Evolutionary conservation across 1,140 invertebrate species (phyloP).

Genomic region (Lutraria rhynchaena): DNA sequence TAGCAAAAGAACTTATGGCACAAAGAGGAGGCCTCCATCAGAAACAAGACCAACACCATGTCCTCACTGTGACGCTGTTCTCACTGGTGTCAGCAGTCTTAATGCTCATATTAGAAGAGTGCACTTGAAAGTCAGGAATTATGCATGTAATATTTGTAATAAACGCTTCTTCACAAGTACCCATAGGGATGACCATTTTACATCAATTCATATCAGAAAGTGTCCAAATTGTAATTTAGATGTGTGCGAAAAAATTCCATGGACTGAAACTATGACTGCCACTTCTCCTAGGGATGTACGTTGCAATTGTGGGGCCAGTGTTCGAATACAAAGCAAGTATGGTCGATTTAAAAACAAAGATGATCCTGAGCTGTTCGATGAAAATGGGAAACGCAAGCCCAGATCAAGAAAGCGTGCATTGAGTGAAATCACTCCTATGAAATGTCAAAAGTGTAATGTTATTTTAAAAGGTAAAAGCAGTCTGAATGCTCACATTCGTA

Average conservation of each 20-base stretch:
- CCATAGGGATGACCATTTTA: constrained; percentile 16
- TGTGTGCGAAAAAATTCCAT: constrained; percentile 11
- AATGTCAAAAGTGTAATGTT: constrained; percentile 27
- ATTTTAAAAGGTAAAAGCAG: constrained; percentile 4
- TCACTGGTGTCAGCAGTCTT: constrained; percentile 29
- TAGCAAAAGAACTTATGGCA: not conserved
- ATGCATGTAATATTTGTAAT: constrained; percentile 10
- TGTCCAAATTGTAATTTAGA: constrained; percentile 12
- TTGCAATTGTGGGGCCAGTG: constrained; percentile 18
- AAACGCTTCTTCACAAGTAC: constrained; percentile 6
- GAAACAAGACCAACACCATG: constrained; percentile 12
- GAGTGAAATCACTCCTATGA: constrained; percentile 11
- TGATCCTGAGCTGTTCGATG: not conserved
- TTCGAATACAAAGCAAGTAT: not conserved
- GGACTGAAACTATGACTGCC: constrained; percentile 10
- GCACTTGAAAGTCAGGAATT: constrained; percentile 24
- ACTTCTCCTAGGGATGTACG: not conserved
- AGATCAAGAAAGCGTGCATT: not conserved
- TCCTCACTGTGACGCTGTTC: constrained; percentile 16
- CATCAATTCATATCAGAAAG: constrained; percentile 21
- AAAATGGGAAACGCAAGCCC: not conserved
- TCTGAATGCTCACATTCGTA: constrained; percentile 13
- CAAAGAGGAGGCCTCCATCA: not conserved
- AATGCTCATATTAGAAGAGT: constrained; percentile 26
- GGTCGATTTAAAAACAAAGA: not conserved